These are phyloP conservation scores for Plutella xylostella DNA, from an alignment of 2,888 invertebrate genomes.

Conservation along the genomic window DNA sequence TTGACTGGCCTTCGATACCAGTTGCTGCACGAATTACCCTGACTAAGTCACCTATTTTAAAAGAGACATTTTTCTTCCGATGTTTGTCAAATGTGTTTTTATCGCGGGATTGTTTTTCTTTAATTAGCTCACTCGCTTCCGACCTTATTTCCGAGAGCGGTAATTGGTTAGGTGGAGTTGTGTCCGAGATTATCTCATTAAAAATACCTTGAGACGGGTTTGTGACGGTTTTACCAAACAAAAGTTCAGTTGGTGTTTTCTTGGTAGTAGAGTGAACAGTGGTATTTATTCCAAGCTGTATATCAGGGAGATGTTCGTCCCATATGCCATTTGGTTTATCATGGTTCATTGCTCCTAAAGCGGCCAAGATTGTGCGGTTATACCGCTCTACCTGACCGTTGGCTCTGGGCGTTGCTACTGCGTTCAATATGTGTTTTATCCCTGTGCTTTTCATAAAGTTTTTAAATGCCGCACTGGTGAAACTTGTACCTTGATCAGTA, in stretches of 20 bases:
- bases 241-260: constrained; percentile 16
- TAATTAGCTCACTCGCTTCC: constrained; percentile 9
- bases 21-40: background rate
- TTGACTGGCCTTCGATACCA: background rate
- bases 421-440: constrained; percentile 8
- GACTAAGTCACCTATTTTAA: background rate
- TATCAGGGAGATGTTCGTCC: constrained; percentile 6
- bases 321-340: constrained; percentile 3
- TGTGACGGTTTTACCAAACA: constrained; percentile 15
- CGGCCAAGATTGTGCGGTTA: constrained; percentile 11
- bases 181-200: constrained; percentile 10
- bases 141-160: constrained; percentile 9
- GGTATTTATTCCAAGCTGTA: constrained; percentile 7
- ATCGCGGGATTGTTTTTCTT: constrained; percentile 9
- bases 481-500: constrained; percentile 7
- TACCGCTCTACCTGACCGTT: constrained; percentile 14
- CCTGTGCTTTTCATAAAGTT: constrained; percentile 2
- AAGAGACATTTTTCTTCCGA: constrained; percentile 4
- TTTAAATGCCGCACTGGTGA: constrained; percentile 8
- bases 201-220: constrained; percentile 14
- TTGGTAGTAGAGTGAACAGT: constrained; percentile 12
- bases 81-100: constrained; percentile 10
- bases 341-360: constrained; percentile 9
- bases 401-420: constrained; percentile 13
- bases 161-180: background rate